phyloP scores from a whole-genome alignment of 1,140 invertebrate species.

The Dendrolimus punctatus region DNA sequence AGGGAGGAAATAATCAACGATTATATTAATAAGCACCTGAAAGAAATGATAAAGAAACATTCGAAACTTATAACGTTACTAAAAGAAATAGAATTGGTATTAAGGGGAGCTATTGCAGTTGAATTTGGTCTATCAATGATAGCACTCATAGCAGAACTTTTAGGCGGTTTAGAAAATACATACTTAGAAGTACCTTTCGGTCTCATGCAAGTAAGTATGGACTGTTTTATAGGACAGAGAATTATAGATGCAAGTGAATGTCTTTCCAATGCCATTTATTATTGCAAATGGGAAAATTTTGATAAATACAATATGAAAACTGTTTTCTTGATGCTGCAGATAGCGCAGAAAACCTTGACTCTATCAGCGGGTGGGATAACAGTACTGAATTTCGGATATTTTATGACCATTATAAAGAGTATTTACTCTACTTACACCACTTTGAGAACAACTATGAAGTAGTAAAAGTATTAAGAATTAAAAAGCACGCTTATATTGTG shows the following conservation, averaged over 20 bases:
- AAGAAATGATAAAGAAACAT: constrained; percentile 23
- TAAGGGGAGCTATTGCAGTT: constrained; percentile 18
- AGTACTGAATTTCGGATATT: constrained; percentile 23
- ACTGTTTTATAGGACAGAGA: constrained; percentile 39
- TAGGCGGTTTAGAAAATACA: constrained; percentile 42
- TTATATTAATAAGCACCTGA: constrained; percentile 21
- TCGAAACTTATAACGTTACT: constrained; percentile 23
- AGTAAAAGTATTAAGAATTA: neutral
- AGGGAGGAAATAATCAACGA: constrained; percentile 20
- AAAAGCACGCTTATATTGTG: no score
- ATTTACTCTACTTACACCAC: constrained; percentile 39
- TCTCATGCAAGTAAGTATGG: constrained; percentile 28
- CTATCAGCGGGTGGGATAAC: constrained; percentile 36
- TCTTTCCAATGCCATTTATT: constrained; percentile 28
- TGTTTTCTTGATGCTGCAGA: constrained; percentile 28
- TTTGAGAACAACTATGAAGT: constrained; percentile 21
- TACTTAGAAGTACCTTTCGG: constrained; percentile 35
- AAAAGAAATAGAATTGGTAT: constrained; percentile 17
- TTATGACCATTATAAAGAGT: constrained; percentile 30
- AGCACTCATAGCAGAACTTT: constrained; percentile 29
- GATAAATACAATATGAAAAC: constrained; percentile 28
- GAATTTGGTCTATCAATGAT: constrained; percentile 17
- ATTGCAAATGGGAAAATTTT: constrained; percentile 41
- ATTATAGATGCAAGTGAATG: constrained; percentile 30
- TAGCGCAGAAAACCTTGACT: constrained; percentile 36